Base-by-base conservation (phyloP, 1,140 invertebrate species). In the Ceratina australensis region DNA sequence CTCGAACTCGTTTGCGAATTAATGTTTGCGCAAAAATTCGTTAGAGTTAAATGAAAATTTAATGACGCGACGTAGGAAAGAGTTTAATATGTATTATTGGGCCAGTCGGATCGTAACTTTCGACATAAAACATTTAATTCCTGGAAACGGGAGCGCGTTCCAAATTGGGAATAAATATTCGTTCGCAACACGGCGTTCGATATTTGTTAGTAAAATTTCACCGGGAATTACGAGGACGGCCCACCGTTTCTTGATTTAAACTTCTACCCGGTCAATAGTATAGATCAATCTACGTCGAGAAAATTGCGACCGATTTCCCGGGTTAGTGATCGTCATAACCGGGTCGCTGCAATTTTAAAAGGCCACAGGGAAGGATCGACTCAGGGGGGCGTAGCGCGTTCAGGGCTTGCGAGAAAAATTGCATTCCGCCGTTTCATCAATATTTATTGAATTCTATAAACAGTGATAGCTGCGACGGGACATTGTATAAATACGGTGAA, bases 341-440 rank as follows among this genome's bases (percentile, higher is more conserved):
- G 64, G 3, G 18, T 26, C 47, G 42, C 22, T 66, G 64, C 64
- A 66, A 49, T 66, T 49, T 50, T 49, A 66, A 50, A 49, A 26
- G n/a, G 20, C 47, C 20, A n/a, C 24, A 13, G 15, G 4, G 16
- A 59, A 66, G 33, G 20, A 3, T 12, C 71, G 3, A 26, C 5
- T 22, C 3, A n/a, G n/a, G n/a, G 10, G 20, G 26, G 52, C 15
- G 47, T 16, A 33, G 10, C 16, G 12, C 47, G 54, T 65, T 65
- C 20, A 18, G 65, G 18, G 33, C 24, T 47, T 3, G 13, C 1
- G 15, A 22, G 33, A 1, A 54, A n/a, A 54, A 54, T 42, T 65
- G 3, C 18, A 18, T 28, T 1, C 26, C n/a, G 10, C n/a, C 5
- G 50, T 22, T 24, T 1, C 12, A 66, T 61, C 20, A 74, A 74